phyloP scores from a whole-genome alignment of 2,888 invertebrate genomes.

The Muschampia plurimacula region DNA sequence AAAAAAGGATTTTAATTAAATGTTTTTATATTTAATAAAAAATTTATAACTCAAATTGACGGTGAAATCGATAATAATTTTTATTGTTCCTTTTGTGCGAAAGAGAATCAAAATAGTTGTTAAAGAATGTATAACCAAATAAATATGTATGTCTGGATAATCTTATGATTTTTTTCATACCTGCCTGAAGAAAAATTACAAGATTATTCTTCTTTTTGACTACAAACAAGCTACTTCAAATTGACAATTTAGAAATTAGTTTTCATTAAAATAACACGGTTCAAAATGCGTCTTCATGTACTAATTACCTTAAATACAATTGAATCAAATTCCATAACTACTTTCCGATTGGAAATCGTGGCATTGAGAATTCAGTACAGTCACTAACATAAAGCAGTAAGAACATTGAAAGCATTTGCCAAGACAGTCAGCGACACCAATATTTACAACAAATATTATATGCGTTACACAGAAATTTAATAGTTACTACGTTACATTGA shows the following conservation, averaged over 20 bases:
- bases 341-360: background rate
- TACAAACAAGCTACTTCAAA: background rate
- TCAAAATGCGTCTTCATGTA: background rate
- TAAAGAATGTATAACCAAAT: too few species aligned
- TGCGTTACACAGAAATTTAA: constrained; percentile 25
- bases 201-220: background rate
- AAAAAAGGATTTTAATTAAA: too few species aligned
- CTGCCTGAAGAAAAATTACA: too few species aligned
- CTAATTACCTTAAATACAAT: background rate
- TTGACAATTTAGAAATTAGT: background rate
- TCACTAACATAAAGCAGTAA: constrained; percentile 43
- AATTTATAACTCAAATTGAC: too few species aligned
- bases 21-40: too few species aligned
- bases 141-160: too few species aligned
- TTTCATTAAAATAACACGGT: background rate
- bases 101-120: too few species aligned
- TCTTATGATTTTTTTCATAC: too few species aligned
- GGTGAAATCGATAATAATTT: too few species aligned
- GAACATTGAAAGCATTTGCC: constrained; percentile 80
- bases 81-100: too few species aligned
- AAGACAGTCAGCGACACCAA: constrained; percentile 75
- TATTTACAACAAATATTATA: constrained; percentile 61
- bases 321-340: background rate
- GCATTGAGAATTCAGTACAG: constrained; percentile 32
- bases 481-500: background rate